Base-by-base conservation (phyloP, 2,113 vertebrate species). In the Calidris pugnax region DNA sequence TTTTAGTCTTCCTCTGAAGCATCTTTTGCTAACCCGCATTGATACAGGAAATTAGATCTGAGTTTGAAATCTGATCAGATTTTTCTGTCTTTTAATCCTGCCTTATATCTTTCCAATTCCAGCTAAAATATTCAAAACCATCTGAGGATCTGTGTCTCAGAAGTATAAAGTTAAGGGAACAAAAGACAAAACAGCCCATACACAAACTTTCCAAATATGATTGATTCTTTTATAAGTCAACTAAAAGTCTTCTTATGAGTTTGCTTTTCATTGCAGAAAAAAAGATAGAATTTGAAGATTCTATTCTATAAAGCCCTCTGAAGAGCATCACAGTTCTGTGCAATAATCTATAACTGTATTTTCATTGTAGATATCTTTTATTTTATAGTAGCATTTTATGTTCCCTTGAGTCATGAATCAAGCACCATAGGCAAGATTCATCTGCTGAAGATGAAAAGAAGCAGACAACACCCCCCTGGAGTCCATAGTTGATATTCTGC, bases 281-380 rank as follows among this genome's bases (percentile, higher is more conserved):
- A 87, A 84, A 94, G 84, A 90, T 89, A 57, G 69, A 95, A 93
- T 89, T 91, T 93, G 59, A 93, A 95, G 88, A 95, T 96, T 91
- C 64, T 94, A 80, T 96, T 97, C 82, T 92, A 94, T 92, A 93
- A 97, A 96, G 55, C 79, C 19, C 79, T 95, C 93, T 71, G 82
- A 92, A 94, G 96, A 97, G 66, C 63, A 94, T 66, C 83, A 71
- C 57, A 78, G 74, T 87, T 76, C 87, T 88, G 14, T 66, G 91
- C 76, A 97, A 93, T 97, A 97, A 94, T 94, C 89, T 96, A 75
- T 95, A 97, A 95, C 79, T 87, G 63, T 81, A 96, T 96, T 95
- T 95, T 95, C 94, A 96, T 90, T 95, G 89, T 92, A 94, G 93
- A 94, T 94, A 88, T 85, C 89, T 95, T 97, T 95, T 97, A 96